These are phyloP conservation scores for Melitaea cinxia DNA, from an alignment of 1,140 invertebrate genomes.

Conservation along the genomic window DNA sequence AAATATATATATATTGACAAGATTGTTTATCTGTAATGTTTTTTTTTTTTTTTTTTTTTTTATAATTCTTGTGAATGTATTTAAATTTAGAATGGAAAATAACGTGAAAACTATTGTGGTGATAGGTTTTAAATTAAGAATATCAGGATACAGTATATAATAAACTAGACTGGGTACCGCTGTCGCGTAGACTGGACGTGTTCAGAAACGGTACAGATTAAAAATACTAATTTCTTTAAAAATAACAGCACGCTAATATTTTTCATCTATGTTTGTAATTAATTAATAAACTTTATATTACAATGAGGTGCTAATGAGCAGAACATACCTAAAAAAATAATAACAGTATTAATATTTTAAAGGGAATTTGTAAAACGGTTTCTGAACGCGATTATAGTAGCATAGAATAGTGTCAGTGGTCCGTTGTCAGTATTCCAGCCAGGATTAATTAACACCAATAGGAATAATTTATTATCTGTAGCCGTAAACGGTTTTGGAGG, in stretches of 20 bases:
- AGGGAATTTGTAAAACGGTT: slow-evolving; percentile 3
- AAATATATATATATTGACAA: slow-evolving; percentile 15
- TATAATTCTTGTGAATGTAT: slow-evolving; percentile 23
- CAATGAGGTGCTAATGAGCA: slow-evolving; percentile 15
- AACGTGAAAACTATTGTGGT: slow-evolving; percentile 25
- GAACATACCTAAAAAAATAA: slow-evolving; percentile 16
- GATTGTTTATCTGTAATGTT: slow-evolving; percentile 10
- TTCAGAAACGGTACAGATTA: slow-evolving; percentile 13
- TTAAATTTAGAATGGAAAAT: slow-evolving; percentile 6
- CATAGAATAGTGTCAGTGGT: slow-evolving; percentile 8
- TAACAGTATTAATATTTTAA: slow-evolving; percentile 18
- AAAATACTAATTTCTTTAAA: not conserved
- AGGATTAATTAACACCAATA: slow-evolving; percentile 1
- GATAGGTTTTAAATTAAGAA: slow-evolving; percentile 28
- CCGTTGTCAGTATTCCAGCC: slow-evolving; percentile 4
- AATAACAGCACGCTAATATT: not conserved
- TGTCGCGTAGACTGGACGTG: slow-evolving; percentile 9
- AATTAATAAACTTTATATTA: not conserved
- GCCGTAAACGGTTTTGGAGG: not conserved
- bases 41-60: slow-evolving; percentile 8
- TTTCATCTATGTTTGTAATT: slow-evolving; percentile 1
- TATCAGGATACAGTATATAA: slow-evolving; percentile 9
- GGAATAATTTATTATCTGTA: slow-evolving; percentile 1
- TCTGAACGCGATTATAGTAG: slow-evolving; percentile 22
- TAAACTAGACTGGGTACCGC: slow-evolving; percentile 11